Base-by-base conservation (phyloP, 2,888 invertebrate genomes). In the Leucophenga maculata region DNA sequence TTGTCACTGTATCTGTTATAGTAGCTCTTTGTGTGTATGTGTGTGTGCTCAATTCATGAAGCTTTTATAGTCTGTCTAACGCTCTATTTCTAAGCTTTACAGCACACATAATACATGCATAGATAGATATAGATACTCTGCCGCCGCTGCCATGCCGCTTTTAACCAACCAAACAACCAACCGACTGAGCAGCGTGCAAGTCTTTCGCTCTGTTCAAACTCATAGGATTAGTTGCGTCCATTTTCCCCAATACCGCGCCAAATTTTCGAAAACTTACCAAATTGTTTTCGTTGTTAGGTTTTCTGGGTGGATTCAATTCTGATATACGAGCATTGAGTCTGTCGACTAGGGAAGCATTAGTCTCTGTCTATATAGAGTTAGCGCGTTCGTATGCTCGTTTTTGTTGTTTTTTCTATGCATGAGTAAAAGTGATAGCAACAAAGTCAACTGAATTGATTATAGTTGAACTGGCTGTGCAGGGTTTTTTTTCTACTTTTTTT, bases 181-280 rank as follows among this genome's bases (percentile, higher is more conserved):
- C 57, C 26, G 13, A n/a, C 46, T 13, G 6, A n/a, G n/a, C n/a
- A n/a, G n/a, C n/a, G 14, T 59, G n/a, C 62, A 18, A 32, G 13
- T 69, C 26, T 13, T 65, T 32, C 48, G 31, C 57, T 65, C 46
- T 67, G 60, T 46, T n/a, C 54, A 13, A 20, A 8, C 13, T 57
- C 16, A 18, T 22, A 44, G 64, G 31, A 65, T 71, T 71, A 48
- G 71, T 31, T 44, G 65, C 9, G 8, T 39, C 59, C 65, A 65
- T 44, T 52, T 67, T 54, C 64, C 55, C 52, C 20, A 20, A 16
- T 22, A 32, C 76, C 79, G 77, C 76, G 75, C 78, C 80, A 80
- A 82, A 83, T 81, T 79, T 83, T 81, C 83, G 78, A 79, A 84
- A 83, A 80, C 79, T 84, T 82, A 82, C 83, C 83, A 83, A 83